These are phyloP conservation scores for Propithecus coquereli DNA, from an alignment of 2,113 vertebrate species.

Conservation along the genomic window DNA sequence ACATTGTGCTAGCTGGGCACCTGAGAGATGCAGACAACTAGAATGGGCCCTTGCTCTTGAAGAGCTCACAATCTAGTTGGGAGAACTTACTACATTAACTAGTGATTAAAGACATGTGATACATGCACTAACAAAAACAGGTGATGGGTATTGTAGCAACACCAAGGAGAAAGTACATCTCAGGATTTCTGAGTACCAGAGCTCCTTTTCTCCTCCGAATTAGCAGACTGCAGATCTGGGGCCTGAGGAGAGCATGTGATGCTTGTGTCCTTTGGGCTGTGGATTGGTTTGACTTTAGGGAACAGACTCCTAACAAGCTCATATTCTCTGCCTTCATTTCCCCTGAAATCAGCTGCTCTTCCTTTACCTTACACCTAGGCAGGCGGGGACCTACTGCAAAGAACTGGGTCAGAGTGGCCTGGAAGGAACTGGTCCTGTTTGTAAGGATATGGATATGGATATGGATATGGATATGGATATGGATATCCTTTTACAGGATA, in stretches of 20 bases:
- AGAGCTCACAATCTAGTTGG: neutral
- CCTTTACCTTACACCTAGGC: neutral
- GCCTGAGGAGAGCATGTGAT: neutral
- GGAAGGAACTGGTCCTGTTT: neutral
- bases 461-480: too few relatives aligned
- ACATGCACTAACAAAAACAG: neutral
- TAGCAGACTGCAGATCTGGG: neutral
- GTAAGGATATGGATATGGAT: conserved; percentile 28
- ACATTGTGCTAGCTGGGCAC: neutral
- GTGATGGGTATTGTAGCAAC: neutral
- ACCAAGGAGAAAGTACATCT: neutral
- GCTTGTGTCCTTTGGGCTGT: neutral
- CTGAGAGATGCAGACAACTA: neutral
- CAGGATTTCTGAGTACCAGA: neutral
- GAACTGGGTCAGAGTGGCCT: conserved; percentile 46
- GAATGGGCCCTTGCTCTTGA: neutral
- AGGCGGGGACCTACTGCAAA: neutral
- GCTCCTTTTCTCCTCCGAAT: neutral
- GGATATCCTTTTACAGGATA: neutral
- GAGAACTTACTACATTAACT: neutral
- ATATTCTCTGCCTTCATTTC: neutral
- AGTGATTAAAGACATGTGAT: neutral
- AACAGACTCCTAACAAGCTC: neutral
- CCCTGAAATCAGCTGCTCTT: conserved; percentile 45
- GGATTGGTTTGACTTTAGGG: neutral